Percentiles rank a stretch among this genome's conserved stretches.
phyloP scores from a whole-genome alignment of 1,140 invertebrate species.

The Medauroidea extradentata region DNA sequence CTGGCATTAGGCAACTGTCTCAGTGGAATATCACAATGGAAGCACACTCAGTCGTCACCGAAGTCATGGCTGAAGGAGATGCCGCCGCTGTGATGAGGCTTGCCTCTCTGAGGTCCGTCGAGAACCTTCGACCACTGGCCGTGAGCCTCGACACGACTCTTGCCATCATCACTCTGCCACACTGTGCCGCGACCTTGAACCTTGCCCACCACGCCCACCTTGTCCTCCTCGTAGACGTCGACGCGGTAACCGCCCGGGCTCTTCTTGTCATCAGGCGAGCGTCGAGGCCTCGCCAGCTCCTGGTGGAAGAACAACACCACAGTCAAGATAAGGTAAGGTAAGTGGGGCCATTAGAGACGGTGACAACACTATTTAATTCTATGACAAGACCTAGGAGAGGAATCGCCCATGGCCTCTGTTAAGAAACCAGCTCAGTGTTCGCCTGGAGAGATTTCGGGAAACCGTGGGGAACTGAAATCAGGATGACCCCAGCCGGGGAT shows the following conservation, averaged over 20 bases:
- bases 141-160: not conserved
- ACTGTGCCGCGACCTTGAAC: not conserved
- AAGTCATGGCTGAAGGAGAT: not conserved
- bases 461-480: too few species aligned
- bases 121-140: constrained; percentile 6
- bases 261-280: not conserved
- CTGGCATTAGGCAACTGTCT: too few species aligned
- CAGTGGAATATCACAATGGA: too few species aligned
- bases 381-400: too few species aligned
- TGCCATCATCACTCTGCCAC: not conserved
- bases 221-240: not conserved
- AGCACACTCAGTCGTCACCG: too few species aligned
- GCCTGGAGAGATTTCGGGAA: too few species aligned
- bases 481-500: too few species aligned
- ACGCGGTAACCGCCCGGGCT: not conserved
- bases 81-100: not conserved
- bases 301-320: not conserved
- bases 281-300: not conserved
- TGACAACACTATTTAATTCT: too few species aligned
- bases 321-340: too few species aligned
- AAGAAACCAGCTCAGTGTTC: too few species aligned
- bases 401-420: too few species aligned
- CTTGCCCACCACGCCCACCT: not conserved
- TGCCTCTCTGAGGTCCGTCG: not conserved
- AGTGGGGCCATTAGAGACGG: too few species aligned